Evolutionary conservation across 2,888 invertebrate species (phyloP).

Genomic region (Abrostola tripartita): DNA sequence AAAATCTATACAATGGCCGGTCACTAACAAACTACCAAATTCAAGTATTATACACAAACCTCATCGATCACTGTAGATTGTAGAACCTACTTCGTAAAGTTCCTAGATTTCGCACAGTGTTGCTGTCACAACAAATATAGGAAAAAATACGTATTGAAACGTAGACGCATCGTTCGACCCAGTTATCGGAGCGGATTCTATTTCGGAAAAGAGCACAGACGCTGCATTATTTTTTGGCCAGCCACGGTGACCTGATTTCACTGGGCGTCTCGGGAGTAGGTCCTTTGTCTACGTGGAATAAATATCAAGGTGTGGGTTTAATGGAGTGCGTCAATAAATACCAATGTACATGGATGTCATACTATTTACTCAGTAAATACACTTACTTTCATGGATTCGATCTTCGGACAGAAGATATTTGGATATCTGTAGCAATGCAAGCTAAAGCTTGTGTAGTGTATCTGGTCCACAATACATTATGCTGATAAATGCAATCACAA

Average conservation of each 20-base stretch:
- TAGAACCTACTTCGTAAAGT: slow-evolving; percentile 14
- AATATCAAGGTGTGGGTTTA: slow-evolving; percentile 35
- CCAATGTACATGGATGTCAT: neutral
- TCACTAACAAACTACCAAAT: neutral
- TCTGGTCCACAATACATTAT: no score
- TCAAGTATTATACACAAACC: slow-evolving; percentile 13
- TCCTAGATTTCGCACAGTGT: slow-evolving; percentile 38
- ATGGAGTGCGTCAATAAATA: slow-evolving; percentile 16
- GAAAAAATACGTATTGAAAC: slow-evolving; percentile 62
- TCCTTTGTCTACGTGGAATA: slow-evolving; percentile 57
- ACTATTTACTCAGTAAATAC: neutral
- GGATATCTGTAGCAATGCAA: no score
- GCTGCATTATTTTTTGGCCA: slow-evolving; percentile 84
- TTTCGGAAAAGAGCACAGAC: slow-evolving; percentile 80
- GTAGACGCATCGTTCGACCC: slow-evolving; percentile 79
- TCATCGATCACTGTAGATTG: neutral
- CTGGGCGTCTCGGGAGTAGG: slow-evolving; percentile 37
- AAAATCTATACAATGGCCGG: neutral
- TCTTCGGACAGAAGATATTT: no score
- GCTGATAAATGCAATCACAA: no score
- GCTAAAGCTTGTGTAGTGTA: no score
- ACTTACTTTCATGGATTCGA: no score
- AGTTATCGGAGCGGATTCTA: slow-evolving; percentile 78
- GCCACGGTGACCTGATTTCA: slow-evolving; percentile 77
- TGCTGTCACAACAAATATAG: slow-evolving; percentile 54